Evolutionary conservation across 2,888 invertebrate genomes (phyloP).

Genomic region (Agonum fuliginosum): DNA sequence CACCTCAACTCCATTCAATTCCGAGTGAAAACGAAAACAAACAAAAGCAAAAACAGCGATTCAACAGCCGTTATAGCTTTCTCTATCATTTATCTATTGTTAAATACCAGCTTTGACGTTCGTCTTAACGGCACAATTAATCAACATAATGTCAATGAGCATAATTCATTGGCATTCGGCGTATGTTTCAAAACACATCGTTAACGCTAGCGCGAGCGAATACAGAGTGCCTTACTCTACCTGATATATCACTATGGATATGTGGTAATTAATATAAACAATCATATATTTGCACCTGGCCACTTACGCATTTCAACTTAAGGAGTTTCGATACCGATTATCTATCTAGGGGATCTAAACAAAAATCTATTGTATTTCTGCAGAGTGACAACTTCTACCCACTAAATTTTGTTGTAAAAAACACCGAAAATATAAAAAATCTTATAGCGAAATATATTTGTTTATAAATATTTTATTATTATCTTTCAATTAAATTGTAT

Average conservation of each 20-base stretch:
- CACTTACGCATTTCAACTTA: conserved; percentile 11
- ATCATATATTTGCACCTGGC: conserved; percentile 33
- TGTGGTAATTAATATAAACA: conserved; percentile 45
- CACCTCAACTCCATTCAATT: conserved; percentile 12
- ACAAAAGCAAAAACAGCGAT: conserved; percentile 11
- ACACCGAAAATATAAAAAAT: too few relatives aligned
- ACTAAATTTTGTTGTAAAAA: too few relatives aligned
- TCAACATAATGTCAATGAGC: conserved; percentile 34
- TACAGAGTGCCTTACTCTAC: background rate
- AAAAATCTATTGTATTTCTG: too few relatives aligned
- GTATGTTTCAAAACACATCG: conserved; percentile 39
- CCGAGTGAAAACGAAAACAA: conserved; percentile 1
- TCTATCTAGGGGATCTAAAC: too few relatives aligned
- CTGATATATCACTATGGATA: conserved; percentile 13
- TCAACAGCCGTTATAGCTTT: background rate
- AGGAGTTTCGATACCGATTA: too few relatives aligned
- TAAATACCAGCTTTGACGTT: conserved; percentile 17
- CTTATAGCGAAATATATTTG: too few relatives aligned
- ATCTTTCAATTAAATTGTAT: too few relatives aligned
- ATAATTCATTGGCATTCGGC: conserved; percentile 20
- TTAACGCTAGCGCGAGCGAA: conserved; percentile 17
- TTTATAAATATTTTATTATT: too few relatives aligned
- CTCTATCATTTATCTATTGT: conserved; percentile 41
- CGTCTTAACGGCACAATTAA: conserved; percentile 21
- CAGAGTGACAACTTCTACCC: too few relatives aligned